These are phyloP conservation scores for Torymus tubicola DNA, from an alignment of 2,888 invertebrate species.

Conservation along the genomic window DNA sequence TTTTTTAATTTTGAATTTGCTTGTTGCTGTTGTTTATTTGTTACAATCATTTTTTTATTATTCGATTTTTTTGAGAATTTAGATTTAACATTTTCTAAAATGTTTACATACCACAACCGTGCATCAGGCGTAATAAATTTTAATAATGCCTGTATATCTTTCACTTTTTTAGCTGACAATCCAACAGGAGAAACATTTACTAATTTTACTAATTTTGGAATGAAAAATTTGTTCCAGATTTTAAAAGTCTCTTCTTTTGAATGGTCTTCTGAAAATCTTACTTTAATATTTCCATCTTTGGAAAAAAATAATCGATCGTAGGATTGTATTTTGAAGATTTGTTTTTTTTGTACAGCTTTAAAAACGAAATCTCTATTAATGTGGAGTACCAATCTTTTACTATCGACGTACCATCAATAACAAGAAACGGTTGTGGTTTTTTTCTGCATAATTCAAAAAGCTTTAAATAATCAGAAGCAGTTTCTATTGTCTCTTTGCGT, in stretches of 20 bases:
- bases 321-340: conserved; percentile 16
- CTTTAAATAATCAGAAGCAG: conserved; percentile 4
- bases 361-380: conserved; percentile 6
- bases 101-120: too few relatives aligned
- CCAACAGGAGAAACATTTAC: too few relatives aligned
- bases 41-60: too few relatives aligned
- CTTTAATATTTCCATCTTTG: conserved; percentile 2
- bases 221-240: too few relatives aligned
- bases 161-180: too few relatives aligned
- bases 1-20: too few relatives aligned
- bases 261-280: not conserved
- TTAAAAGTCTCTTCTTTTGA: not conserved
- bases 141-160: too few relatives aligned
- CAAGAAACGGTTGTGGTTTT: conserved; percentile 9
- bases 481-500: conserved; percentile 15
- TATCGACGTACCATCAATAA: conserved; percentile 18
- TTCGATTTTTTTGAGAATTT: too few relatives aligned
- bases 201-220: too few relatives aligned
- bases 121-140: too few relatives aligned
- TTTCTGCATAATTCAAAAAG: conserved; percentile 14
- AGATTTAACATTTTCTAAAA: too few relatives aligned
- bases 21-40: too few relatives aligned
- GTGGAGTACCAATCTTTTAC: conserved; percentile 16
- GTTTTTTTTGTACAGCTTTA: conserved; percentile 22
- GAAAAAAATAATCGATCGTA: not conserved